Conservation (phyloP, 2,113 vertebrate genomes). For the Hippolais icterina region DNA sequence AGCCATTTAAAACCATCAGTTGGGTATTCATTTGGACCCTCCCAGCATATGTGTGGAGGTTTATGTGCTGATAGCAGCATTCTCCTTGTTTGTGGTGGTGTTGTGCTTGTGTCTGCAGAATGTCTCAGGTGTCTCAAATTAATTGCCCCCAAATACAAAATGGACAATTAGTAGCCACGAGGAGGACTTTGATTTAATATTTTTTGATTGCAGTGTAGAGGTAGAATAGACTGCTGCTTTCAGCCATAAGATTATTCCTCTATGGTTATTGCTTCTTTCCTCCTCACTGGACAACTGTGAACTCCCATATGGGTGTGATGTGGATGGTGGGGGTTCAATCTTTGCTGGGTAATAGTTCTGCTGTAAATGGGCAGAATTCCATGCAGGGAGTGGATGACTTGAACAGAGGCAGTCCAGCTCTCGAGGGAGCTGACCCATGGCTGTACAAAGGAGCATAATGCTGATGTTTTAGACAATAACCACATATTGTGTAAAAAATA, state of each 20-base stretch:
- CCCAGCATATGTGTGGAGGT: neutral
- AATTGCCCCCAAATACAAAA: neutral
- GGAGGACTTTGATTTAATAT: neutral
- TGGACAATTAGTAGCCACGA: neutral
- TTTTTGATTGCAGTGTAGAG: neutral
- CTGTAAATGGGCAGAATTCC: neutral
- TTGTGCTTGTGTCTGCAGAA: neutral
- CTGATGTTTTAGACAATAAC: neutral
- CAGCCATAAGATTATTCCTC: neutral
- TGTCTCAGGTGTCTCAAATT: neutral
- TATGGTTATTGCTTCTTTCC: neutral
- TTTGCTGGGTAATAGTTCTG: neutral
- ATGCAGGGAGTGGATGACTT: neutral
- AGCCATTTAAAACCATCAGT: neutral
- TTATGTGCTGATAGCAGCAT: neutral
- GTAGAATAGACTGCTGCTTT: neutral
- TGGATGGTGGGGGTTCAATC: neutral
- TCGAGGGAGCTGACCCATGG: neutral
- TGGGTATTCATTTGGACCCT: rapidly evolving
- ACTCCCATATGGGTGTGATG: neutral
- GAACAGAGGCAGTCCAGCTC: neutral
- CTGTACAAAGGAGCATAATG: neutral
- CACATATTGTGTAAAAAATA: neutral
- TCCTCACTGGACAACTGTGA: neutral
- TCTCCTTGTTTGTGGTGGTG: neutral